Base-by-base conservation (phyloP, 2,113 vertebrate species). In the Pelodiscus sinensis region DNA sequence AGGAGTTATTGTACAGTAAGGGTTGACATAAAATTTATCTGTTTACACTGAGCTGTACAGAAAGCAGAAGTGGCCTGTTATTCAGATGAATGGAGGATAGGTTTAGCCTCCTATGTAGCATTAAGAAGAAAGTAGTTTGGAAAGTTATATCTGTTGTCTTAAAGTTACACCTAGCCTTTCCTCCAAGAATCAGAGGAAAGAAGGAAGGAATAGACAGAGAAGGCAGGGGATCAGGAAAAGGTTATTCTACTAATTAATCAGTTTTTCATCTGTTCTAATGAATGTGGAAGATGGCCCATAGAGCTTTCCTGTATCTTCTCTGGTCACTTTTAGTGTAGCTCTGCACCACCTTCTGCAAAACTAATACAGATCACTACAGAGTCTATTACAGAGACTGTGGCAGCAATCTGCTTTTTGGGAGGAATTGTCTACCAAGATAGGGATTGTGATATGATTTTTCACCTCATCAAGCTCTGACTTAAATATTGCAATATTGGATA, bases 401-500 rank as follows among this genome's bases (percentile, higher is more conserved):
- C 31, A 71, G 60, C 9, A 51, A 16, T 10, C 51, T 84, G 27
- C 16, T 50, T 79, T 29, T 68, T n/a, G 50, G 21, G 51, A 6
- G 60, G 44, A 62, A 31, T 68, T 68, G 24, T 22, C 29, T 29
- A 31, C 9, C 15, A 51, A 22, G 19, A n/a, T 29, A 13, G 38
- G 25, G 1, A 0, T 7, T 78, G 50, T 52, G 11, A 51, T 9
- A 5, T 38, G 27, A 29, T 9, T 5, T 19, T 29, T 10, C 19
- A 25, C 50, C 58, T 22, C 71, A 60, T 6, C 1, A 6, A 31
- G 56, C 25, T 21, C 50, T 19, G 27, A 44, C 25, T 25, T 62
- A 87, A 81, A 44, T 52, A 68, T 24, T 35, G 73, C 29, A 2
- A 4, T 2, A 15, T 0, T 1, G 57, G 77, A 5, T 0, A 1